A percentile compares a stretch with the other conserved stretches of the same genome.
Evolutionary conservation across 1,140 invertebrate genomes (phyloP).

Genomic region (Formica exsecta): DNA sequence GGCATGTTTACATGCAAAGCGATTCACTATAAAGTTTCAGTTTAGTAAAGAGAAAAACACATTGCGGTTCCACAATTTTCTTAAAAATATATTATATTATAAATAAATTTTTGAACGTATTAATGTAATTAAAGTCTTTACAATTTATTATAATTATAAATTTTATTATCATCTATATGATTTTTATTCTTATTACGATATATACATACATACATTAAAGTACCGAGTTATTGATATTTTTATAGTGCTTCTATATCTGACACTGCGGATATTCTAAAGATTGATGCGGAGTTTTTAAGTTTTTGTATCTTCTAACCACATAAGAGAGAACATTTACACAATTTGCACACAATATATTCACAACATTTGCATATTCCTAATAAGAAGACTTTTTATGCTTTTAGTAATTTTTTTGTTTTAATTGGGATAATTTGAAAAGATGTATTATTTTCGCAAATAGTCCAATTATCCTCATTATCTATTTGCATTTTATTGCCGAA

Average conservation of each 20-base stretch:
- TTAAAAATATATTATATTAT: neutral
- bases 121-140: neutral
- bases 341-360: neutral
- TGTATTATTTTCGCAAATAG: neutral
- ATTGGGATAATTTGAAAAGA: neutral
- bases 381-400: neutral
- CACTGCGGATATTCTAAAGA: neutral
- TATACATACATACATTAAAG: neutral
- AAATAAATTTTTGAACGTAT: neutral
- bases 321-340: neutral
- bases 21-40: conserved; percentile 12
- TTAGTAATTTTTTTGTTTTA: neutral
- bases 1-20: neutral
- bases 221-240: neutral
- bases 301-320: neutral
- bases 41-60: neutral
- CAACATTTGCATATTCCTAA: neutral
- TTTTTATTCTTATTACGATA: neutral
- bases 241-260: neutral
- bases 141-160: neutral
- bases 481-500: neutral
- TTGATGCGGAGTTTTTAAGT: neutral
- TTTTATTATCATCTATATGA: no score
- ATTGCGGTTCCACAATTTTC: neutral
- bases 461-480: no score